Evolutionary conservation across 2,888 invertebrate species (phyloP).

Genomic region (Hydrotaea diabolus): DNA sequence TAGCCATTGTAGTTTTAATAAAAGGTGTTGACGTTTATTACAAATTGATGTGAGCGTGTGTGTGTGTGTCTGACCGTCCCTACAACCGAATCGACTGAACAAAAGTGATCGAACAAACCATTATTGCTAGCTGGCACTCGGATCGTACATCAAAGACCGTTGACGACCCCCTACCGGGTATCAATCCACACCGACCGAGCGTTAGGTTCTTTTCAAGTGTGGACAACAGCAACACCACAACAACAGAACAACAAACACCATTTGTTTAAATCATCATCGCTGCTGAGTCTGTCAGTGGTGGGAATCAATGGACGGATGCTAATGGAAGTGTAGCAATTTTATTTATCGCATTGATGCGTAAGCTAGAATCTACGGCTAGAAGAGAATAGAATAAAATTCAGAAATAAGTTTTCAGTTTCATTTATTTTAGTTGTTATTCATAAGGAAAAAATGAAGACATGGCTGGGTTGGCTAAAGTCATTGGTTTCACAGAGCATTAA

Average conservation of each 20-base stretch:
- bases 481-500: background rate
- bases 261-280: conserved; percentile 18
- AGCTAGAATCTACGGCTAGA: too few relatives aligned
- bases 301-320: background rate
- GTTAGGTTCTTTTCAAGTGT: conserved; percentile 38
- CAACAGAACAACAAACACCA: background rate
- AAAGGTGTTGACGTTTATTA: conserved; percentile 69
- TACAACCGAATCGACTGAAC: background rate
- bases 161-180: conserved; percentile 54
- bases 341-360: background rate
- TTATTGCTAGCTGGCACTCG: background rate
- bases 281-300: background rate
- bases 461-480: background rate
- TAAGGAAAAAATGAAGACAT: background rate
- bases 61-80: conserved; percentile 1
- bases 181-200: conserved; percentile 54
- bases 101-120: conserved; percentile 13
- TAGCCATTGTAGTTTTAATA: conserved; percentile 31
- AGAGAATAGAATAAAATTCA: too few relatives aligned
- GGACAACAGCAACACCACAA: background rate
- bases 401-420: too few relatives aligned
- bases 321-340: background rate
- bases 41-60: conserved; percentile 51
- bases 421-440: background rate
- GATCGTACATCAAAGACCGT: conserved; percentile 28